phyloP scores from a whole-genome alignment of 2,113 vertebrate genomes.

The Pluvialis apricaria region DNA sequence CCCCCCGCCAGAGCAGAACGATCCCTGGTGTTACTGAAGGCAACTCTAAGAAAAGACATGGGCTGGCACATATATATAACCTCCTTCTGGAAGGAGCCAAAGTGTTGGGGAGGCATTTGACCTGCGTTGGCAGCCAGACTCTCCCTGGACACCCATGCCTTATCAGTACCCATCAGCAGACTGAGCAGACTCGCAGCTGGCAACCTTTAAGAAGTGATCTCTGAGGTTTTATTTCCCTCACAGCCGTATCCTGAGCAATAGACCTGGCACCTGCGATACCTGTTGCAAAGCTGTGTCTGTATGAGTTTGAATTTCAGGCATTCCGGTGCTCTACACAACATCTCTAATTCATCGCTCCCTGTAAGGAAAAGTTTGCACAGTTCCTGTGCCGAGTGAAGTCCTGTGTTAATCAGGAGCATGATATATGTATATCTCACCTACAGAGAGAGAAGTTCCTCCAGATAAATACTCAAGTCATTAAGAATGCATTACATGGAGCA shows the following conservation, averaged over 20 bases:
- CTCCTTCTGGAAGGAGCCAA: neutral
- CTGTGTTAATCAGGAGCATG: neutral
- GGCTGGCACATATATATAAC: neutral
- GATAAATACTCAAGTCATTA: conserved; percentile 1
- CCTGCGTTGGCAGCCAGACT: rapidly evolving
- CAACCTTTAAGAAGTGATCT: neutral
- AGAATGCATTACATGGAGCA: neutral
- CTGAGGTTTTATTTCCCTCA: neutral
- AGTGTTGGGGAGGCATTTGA: neutral
- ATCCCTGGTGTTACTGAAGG: neutral
- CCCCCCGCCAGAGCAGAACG: neutral
- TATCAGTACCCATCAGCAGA: neutral
- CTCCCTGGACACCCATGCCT: neutral
- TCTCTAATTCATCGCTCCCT: neutral
- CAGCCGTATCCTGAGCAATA: neutral
- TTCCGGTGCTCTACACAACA: neutral
- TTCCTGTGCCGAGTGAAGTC: neutral
- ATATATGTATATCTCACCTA: neutral
- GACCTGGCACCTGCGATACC: neutral
- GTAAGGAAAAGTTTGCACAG: neutral
- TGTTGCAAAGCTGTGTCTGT: neutral
- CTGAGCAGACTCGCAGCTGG: neutral
- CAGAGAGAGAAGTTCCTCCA: neutral
- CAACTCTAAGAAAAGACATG: neutral
- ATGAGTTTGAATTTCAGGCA: neutral